Evolutionary conservation across 2,888 invertebrate genomes (phyloP).

Genomic region (Minunthozetes semirufus): DNA sequence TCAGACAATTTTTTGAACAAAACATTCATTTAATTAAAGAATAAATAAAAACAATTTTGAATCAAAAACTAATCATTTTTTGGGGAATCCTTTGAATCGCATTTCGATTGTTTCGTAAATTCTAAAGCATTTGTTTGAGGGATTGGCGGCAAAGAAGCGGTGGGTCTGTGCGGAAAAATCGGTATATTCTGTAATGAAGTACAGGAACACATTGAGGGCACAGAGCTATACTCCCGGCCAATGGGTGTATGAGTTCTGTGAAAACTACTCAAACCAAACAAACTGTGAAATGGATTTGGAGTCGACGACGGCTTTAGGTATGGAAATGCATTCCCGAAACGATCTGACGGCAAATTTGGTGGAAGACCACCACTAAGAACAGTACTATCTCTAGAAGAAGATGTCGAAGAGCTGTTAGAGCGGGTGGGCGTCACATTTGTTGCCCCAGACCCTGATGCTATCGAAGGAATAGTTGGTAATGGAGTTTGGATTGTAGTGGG

Average conservation of each 20-base stretch:
- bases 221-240: neutral
- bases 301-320: conserved; percentile 8
- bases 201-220: conserved; percentile 3
- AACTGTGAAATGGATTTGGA: neutral
- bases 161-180: neutral
- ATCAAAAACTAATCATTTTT: neutral
- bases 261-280: conserved; percentile 1
- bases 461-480: neutral
- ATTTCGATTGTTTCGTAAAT: neutral
- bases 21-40: neutral
- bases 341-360: neutral
- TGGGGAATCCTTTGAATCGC: neutral
- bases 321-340: conserved; percentile 6
- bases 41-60: neutral
- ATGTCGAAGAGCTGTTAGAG: neutral
- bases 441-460: neutral
- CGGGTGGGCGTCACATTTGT: neutral
- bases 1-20: neutral
- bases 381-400: neutral
- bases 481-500: neutral
- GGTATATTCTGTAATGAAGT: neutral
- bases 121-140: conserved; percentile 3
- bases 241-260: neutral
- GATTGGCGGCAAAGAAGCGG: neutral
- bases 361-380: neutral